Evolutionary conservation across 2,888 invertebrate species (phyloP).

Genomic region (Cephus rjabovi): DNA sequence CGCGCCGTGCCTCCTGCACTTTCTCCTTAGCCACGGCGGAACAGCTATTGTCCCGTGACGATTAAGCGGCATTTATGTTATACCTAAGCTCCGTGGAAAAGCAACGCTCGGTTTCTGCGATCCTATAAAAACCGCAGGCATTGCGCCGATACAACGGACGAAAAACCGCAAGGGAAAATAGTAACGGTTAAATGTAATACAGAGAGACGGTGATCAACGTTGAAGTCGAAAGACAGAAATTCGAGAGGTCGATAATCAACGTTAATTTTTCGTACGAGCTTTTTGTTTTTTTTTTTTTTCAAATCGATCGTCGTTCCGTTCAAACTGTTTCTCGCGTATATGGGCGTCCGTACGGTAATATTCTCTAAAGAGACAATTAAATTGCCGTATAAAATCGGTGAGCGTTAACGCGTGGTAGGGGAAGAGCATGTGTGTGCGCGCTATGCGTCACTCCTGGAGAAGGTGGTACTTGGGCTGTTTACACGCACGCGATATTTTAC

Average conservation of each 20-base stretch:
- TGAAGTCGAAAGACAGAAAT: not conserved
- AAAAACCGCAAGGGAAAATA: not conserved
- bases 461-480: not conserved
- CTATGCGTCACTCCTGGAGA: not conserved
- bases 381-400: constrained; percentile 5
- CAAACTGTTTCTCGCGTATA: not conserved
- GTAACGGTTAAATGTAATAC: not conserved
- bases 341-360: not conserved
- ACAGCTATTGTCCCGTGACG: constrained; percentile 43
- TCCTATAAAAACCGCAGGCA: not conserved
- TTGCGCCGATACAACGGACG: not conserved
- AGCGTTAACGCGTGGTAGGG: not conserved
- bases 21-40: constrained; percentile 51
- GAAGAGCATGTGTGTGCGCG: not conserved
- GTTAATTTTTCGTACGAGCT: not conserved
- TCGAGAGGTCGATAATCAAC: not conserved
- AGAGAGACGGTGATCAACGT: not conserved
- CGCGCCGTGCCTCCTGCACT: constrained; percentile 55
- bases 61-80: not conserved
- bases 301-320: not conserved
- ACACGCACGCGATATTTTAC: not conserved
- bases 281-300: not conserved
- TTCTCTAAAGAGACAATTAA: constrained; percentile 10
- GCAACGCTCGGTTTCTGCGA: not conserved
- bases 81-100: not conserved